Conservation (phyloP, 1,140 invertebrate species). For the Micrasema minimum region DNA sequence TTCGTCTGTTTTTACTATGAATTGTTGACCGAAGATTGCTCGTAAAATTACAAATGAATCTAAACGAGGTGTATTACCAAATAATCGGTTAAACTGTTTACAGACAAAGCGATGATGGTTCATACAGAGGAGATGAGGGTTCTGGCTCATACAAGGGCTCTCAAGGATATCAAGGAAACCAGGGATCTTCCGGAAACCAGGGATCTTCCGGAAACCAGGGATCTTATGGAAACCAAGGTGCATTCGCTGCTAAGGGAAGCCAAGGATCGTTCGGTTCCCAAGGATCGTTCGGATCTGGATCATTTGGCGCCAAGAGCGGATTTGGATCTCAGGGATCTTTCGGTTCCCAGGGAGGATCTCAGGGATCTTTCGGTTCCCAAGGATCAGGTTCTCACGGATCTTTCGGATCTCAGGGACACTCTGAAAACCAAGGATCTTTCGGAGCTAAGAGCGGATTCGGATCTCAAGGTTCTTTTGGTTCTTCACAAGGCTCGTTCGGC, state of each 20-base stretch:
- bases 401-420: not conserved
- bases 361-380: not conserved
- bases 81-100: not conserved
- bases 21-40: too few species aligned
- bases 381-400: slow-evolving; percentile 1
- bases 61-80: not conserved
- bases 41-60: not conserved
- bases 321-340: too few species aligned
- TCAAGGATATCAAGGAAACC: not conserved
- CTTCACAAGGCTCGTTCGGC: not conserved
- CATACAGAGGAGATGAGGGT: slow-evolving; percentile 26
- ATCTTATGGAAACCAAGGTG: slow-evolving; percentile 6
- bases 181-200: not conserved
- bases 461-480: too few species aligned
- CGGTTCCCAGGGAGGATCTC: too few species aligned
- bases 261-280: slow-evolving; percentile 1
- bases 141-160: too few species aligned
- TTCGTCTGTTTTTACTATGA: too few species aligned
- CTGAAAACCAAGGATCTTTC: not conserved
- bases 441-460: not conserved
- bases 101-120: slow-evolving; percentile 7
- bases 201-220: not conserved
- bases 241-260: not conserved
- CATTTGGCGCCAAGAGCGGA: not conserved
- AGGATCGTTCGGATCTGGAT: not conserved